A percentile compares a stretch with the other conserved stretches of the same genome.
These are phyloP conservation scores for Adineta ricciae DNA, from an alignment of 2,888 invertebrate species.

Conservation along the genomic window DNA sequence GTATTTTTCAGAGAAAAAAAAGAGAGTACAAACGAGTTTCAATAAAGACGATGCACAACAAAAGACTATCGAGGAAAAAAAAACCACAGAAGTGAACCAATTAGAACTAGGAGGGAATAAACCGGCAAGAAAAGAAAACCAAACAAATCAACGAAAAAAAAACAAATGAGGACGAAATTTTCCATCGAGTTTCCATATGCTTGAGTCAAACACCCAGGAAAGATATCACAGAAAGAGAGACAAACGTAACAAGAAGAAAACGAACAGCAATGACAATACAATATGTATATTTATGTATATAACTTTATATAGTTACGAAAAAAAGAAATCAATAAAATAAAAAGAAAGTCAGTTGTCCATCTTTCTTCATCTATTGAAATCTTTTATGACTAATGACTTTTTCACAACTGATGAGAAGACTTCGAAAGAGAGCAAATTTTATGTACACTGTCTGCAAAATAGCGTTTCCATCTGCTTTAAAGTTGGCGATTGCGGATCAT, in stretches of 20 bases:
- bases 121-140: background rate
- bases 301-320: background rate
- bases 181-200: background rate
- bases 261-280: background rate
- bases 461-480: constrained; percentile 49
- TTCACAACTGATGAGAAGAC: constrained; percentile 2
- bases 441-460: constrained; percentile 65
- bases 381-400: background rate
- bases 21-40: background rate
- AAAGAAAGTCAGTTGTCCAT: background rate
- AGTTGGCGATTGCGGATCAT: constrained; percentile 41
- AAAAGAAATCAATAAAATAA: background rate
- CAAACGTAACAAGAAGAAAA: background rate
- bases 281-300: background rate
- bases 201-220: background rate
- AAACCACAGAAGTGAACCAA: background rate
- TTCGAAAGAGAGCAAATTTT: background rate
- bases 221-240: background rate
- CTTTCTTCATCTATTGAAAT: background rate
- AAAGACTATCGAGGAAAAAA: background rate
- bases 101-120: background rate
- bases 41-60: background rate
- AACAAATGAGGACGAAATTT: background rate
- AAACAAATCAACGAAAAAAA: background rate
- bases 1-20: background rate